Evolutionary conservation across 2,888 invertebrate genomes (phyloP).

Genomic region (Chorisops tibialis): DNA sequence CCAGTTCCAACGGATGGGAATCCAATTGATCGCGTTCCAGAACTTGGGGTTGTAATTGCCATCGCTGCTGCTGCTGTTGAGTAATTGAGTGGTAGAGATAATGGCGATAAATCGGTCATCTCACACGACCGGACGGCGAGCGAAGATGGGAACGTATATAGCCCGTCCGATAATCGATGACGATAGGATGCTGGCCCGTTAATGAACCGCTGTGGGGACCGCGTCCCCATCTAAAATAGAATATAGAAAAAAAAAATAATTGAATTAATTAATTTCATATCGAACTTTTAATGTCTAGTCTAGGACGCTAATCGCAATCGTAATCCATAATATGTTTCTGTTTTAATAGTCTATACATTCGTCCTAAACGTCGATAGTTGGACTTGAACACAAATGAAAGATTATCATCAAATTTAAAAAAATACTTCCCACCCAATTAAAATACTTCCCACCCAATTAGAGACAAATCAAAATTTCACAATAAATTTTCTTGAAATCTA

Average conservation of each 20-base stretch:
- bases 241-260: conserved; percentile 29
- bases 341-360: not conserved
- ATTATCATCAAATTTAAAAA: too few species aligned
- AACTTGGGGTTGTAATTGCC: not conserved
- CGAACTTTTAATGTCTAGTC: too few species aligned
- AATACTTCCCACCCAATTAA: too few species aligned
- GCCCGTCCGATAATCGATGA: conserved; percentile 54
- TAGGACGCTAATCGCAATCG: too few species aligned
- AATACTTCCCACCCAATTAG: too few species aligned
- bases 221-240: conserved; percentile 72
- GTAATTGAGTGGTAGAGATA: conserved; percentile 35
- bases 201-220: conserved; percentile 57
- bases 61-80: conserved; percentile 39
- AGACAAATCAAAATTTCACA: conserved; percentile 2
- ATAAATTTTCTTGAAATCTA: conserved; percentile 4
- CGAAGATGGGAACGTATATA: conserved; percentile 90
- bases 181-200: conserved; percentile 52
- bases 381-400: not conserved
- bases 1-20: conserved; percentile 33
- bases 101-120: conserved; percentile 67
- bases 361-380: not conserved
- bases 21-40: conserved; percentile 5
- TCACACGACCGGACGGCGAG: conserved; percentile 88
- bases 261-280: not conserved
- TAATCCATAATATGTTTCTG: too few species aligned